Evolutionary conservation across 2,888 invertebrate genomes (phyloP), one percentile per base, ranked within the genome.

Genomic region (Aricia artaxerxes): DNA sequence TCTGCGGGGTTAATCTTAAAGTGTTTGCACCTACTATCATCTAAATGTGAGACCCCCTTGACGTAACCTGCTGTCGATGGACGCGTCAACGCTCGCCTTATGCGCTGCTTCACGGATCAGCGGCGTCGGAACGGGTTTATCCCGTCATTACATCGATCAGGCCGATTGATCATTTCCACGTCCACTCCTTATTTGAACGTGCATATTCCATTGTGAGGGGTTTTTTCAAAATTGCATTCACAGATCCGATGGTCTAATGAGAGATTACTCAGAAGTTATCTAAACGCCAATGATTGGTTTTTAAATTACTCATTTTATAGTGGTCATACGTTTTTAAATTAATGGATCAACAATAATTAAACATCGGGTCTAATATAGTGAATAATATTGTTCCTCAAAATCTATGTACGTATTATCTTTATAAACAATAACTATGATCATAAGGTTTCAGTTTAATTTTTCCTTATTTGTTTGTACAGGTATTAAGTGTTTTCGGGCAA

Each of bases 81-180:
- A 90, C 88, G 89, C 86, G 89, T 88, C 92, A 88, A 87, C 88
- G 87, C 88, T 89, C 90, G 89, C 89, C 89, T 89, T 90, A 88
- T 91, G 87, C 87, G 87, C 86, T 84, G 86, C 88, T 91, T 91
- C 90, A 91, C 88, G 90, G 90, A 87, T 89, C 88, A 88, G 83
- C 85, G 87, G 84, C 85, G 84, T 84, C 86, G 86, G 88, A 89
- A 88, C 88, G 87, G 87, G 88, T 87, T 91, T 91, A 88, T 88
- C 87, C 88, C 87, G 83, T 85, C 87, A 88, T 90, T 89, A 86
- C 69, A 38, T 24, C 61, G 61, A 24, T 61, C 24, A 24, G 87
- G 86, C 86, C 87, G 88, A 89, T 57, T 76, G 76, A 88, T 88
- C 85, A 87, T 84, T 83, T 83, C 82, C 82, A 82, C 82, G 81